Percentiles rank a stretch among this genome's conserved stretches.
phyloP scores from a whole-genome alignment of 2,113 vertebrate species.

The Chlorodrepanis virens region DNA sequence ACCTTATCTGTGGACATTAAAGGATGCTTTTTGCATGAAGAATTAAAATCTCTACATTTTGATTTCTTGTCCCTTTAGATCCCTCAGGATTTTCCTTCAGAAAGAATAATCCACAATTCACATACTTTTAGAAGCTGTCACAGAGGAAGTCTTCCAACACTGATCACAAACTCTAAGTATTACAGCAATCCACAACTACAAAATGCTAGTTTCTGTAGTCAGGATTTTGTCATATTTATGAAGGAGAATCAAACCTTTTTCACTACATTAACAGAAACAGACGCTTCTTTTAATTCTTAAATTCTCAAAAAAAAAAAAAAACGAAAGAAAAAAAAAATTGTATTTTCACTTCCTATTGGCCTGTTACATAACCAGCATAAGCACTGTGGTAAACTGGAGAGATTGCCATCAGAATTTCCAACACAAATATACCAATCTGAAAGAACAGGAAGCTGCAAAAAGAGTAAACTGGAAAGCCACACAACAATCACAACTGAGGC shows the following conservation, averaged over 20 bases:
- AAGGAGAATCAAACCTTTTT: background rate
- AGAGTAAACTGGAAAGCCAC: background rate
- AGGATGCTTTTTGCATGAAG: background rate
- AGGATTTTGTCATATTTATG: background rate
- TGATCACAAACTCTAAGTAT: background rate
- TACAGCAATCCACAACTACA: background rate
- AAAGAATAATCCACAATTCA: background rate
- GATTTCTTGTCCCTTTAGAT: background rate
- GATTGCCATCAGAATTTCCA: background rate
- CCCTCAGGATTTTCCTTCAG: background rate
- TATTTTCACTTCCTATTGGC: background rate
- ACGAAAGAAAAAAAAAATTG: background rate
- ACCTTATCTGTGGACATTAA: background rate
- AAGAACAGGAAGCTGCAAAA: background rate
- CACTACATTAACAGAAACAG: background rate
- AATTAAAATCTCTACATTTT: background rate
- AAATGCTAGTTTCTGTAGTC: background rate
- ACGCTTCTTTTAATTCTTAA: background rate
- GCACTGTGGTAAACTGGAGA: background rate
- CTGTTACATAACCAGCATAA: background rate
- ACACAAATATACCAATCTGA: background rate
- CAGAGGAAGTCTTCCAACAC: background rate
- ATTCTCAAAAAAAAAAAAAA: background rate
- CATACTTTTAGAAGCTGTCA: background rate
- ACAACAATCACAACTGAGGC: background rate